phyloP scores from a whole-genome alignment of 2,888 invertebrate genomes.

The Lydus trimaculatus region DNA sequence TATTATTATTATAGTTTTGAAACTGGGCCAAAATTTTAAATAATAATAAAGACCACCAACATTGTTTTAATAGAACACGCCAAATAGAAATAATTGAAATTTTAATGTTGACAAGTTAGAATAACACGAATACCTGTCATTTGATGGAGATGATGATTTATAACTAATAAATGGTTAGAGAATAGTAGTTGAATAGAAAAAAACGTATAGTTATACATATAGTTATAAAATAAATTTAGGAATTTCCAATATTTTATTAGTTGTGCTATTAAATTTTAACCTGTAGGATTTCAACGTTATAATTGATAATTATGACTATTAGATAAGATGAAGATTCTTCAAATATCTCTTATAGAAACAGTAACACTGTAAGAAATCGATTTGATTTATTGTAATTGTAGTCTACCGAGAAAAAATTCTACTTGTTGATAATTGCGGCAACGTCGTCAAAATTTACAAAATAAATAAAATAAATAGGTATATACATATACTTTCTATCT shows the following conservation, averaged over 20 bases:
- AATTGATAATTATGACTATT: not conserved
- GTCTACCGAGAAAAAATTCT: no score
- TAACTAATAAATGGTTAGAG: not conserved
- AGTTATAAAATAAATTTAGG: not conserved
- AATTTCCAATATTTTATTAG: not conserved
- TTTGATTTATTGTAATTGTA: no score
- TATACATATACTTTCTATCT: no score
- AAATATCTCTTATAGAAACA: no score
- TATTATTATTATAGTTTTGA: not conserved
- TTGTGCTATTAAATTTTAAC: not conserved
- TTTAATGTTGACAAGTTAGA: not conserved
- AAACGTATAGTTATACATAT: not conserved
- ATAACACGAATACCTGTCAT: not conserved
- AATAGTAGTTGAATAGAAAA: not conserved
- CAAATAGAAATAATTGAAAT: not conserved
- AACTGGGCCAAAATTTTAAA: not conserved
- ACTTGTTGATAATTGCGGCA: no score
- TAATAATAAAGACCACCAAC: not conserved
- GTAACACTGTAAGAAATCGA: no score
- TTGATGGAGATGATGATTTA: not conserved
- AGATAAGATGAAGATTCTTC: not conserved
- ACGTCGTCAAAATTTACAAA: no score
- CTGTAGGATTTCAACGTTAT: no score
- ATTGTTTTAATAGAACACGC: not conserved
- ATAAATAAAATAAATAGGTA: no score